Evolutionary conservation across 2,797 vertebrate genomes (phyloP).

Genomic region (Halcyon chelicuti): DNA sequence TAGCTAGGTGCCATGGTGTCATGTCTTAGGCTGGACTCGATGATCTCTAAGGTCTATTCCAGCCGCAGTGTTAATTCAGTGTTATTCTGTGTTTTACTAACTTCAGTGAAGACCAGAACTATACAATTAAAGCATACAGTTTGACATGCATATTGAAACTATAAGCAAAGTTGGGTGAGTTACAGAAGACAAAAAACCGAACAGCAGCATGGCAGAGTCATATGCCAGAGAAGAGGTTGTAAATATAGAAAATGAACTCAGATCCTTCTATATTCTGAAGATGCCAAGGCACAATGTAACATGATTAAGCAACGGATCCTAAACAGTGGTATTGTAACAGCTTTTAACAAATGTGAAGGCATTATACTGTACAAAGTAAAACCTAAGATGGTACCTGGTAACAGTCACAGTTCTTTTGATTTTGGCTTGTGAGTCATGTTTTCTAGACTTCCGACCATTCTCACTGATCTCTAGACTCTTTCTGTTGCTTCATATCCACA

Average conservation of each 20-base stretch:
- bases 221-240: background rate
- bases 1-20: too few species aligned
- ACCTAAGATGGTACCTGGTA: background rate
- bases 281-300: background rate
- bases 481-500: background rate
- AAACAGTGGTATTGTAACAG: background rate
- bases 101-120: background rate
- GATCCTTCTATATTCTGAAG: background rate
- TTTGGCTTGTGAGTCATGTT: background rate
- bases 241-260: background rate
- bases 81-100: background rate
- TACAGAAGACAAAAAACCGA: background rate
- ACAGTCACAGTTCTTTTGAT: background rate
- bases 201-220: background rate
- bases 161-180: background rate
- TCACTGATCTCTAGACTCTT: background rate
- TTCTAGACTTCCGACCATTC: background rate
- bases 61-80: too few species aligned
- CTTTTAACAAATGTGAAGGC: background rate
- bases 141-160: background rate
- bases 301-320: background rate
- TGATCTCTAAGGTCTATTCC: too few species aligned
- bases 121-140: background rate
- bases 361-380: background rate
- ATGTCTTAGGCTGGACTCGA: too few species aligned